Evolutionary conservation across 92 coral and sea anemone genomes (phyloP).

Genomic region (Palythoa heliodiscus): DNA sequence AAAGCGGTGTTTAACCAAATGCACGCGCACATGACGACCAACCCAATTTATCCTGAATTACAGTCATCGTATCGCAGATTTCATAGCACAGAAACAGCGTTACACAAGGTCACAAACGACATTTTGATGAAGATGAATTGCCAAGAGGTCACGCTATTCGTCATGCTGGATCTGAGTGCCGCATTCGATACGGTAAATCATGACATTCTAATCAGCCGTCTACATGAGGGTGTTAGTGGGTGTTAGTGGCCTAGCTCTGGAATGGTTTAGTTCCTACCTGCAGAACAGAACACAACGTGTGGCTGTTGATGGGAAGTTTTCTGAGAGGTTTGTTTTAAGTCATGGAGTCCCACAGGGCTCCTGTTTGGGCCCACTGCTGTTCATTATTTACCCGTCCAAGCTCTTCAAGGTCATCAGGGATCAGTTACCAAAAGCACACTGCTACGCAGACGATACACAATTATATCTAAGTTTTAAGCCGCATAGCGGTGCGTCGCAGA

Average conservation of each 20-base stretch:
- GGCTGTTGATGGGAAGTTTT: slow-evolving; percentile 44
- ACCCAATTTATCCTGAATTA: slow-evolving; percentile 29
- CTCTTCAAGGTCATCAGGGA: slow-evolving; percentile 47
- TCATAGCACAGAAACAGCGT: slow-evolving; percentile 49
- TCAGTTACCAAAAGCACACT: slow-evolving; percentile 42
- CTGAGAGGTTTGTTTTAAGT: slow-evolving; percentile 37
- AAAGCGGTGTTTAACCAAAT: slow-evolving; percentile 52
- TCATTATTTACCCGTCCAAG: slow-evolving; percentile 51
- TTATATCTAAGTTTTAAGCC: slow-evolving; percentile 47
- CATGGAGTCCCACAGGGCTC: slow-evolving; percentile 46
- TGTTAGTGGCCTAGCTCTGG: slow-evolving; percentile 41
- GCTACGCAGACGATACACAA: slow-evolving; percentile 15
- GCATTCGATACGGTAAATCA: slow-evolving; percentile 53
- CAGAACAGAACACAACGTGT: slow-evolving; percentile 47
- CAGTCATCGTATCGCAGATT: slow-evolving; percentile 34
- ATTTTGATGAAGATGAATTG: slow-evolving; percentile 48
- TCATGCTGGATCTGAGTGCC: slow-evolving; percentile 47
- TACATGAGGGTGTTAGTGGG: slow-evolving; percentile 45
- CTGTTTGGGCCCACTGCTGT: slow-evolving; percentile 55
- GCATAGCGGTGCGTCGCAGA: slow-evolving; percentile 38
- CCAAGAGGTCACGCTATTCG: slow-evolving; percentile 58
- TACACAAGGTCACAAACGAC: slow-evolving; percentile 44
- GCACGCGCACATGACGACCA: slow-evolving; percentile 43
- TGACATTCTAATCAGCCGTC: slow-evolving; percentile 26
- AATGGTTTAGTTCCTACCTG: slow-evolving; percentile 54